Conservation (phyloP, 92 coral and sea anemone genomes). For the Micromussa lordhowensis region DNA sequence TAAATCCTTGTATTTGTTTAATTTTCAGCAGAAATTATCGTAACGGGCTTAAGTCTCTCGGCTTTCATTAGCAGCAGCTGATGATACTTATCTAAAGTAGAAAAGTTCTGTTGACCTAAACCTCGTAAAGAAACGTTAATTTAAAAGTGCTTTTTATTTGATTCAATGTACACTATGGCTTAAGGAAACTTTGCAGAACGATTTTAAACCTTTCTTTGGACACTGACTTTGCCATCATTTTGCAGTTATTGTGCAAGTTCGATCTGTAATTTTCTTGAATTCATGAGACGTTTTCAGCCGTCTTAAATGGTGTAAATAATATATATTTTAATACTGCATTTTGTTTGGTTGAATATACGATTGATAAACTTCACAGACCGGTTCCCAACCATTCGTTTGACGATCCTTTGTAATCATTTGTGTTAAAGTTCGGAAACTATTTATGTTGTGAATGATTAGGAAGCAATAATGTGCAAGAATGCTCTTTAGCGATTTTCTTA, state of each 20-base stretch:
- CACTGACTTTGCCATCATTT: not conserved
- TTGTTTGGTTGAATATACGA: too few relatives aligned
- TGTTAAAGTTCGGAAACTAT: too few relatives aligned
- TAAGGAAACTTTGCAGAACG: too few relatives aligned
- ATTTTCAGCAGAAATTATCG: conserved; percentile 11
- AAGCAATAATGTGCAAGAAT: too few relatives aligned
- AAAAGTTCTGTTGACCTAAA: not conserved
- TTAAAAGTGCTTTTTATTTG: not conserved
- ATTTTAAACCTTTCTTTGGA: too few relatives aligned
- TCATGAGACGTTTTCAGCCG: not conserved
- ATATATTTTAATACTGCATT: not conserved
- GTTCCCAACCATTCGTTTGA: too few relatives aligned
- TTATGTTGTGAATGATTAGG: too few relatives aligned
- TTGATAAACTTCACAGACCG: too few relatives aligned
- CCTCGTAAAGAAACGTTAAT: not conserved
- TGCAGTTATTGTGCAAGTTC: not conserved
- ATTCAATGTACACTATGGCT: too few relatives aligned
- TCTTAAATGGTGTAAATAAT: not conserved
- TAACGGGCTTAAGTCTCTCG: not conserved
- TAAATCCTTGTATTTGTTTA: conserved; percentile 27
- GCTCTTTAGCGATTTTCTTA: too few relatives aligned
- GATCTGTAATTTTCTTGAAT: not conserved
- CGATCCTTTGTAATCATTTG: too few relatives aligned
- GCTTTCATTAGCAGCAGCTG: not conserved
- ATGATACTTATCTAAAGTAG: not conserved